These are phyloP conservation scores for Ctenomys sociabilis DNA, from an alignment of 2,113 vertebrate genomes.

Conservation along the genomic window DNA sequence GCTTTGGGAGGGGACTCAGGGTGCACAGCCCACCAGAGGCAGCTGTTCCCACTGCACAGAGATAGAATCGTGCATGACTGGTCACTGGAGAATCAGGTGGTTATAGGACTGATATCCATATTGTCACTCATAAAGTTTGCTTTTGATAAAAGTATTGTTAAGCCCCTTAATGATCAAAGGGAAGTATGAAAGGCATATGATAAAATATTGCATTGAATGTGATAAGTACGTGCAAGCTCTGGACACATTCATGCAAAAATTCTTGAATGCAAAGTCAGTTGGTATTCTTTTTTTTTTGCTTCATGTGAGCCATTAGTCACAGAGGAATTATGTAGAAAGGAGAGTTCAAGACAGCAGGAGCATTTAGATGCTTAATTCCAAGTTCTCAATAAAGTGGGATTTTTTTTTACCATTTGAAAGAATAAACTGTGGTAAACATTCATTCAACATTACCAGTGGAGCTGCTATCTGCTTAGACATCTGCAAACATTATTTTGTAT, in stretches of 20 bases:
- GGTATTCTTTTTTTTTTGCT: background rate
- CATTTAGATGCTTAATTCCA: conserved; percentile 16
- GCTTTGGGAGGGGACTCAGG: conserved; percentile 13
- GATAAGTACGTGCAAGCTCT: background rate
- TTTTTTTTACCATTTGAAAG: background rate
- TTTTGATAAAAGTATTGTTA: conserved; percentile 40
- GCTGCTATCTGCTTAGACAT: background rate
- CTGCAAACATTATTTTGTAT: background rate
- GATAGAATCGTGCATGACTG: conserved; percentile 54
- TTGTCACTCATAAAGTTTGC: conserved; percentile 25
- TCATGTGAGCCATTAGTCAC: background rate
- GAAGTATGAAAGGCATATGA: background rate
- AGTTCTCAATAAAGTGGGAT: background rate
- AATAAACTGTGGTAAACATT: background rate
- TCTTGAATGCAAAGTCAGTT: background rate
- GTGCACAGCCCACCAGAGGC: background rate
- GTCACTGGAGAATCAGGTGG: conserved; percentile 54
- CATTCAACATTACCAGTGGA: background rate
- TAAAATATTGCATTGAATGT: background rate
- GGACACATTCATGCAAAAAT: background rate
- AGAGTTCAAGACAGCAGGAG: background rate
- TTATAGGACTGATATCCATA: conserved; percentile 10
- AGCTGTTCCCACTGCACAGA: conserved; percentile 38
- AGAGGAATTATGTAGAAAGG: conserved; percentile 14
- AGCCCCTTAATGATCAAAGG: background rate